Evolutionary conservation across 1,140 invertebrate genomes (phyloP).

Genomic region (Hetaerina americana): DNA sequence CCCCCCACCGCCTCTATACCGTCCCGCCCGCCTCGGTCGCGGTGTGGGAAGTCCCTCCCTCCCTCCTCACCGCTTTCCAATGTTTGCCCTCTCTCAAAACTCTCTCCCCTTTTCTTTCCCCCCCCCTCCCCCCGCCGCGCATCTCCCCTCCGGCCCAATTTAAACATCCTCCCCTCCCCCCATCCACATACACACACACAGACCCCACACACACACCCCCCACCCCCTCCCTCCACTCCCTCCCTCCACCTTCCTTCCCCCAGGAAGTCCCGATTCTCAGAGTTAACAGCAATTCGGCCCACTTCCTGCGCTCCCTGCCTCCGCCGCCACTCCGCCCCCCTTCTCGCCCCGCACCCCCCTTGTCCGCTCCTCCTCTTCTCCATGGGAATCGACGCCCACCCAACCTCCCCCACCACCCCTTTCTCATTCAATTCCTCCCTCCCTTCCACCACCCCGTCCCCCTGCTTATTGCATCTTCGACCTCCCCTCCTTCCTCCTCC

Average conservation of each 20-base stretch:
- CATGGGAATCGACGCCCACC: neutral
- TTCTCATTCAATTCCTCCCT: neutral
- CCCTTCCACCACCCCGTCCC: neutral
- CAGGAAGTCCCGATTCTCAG: conserved; percentile 1
- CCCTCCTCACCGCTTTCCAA: too few species aligned
- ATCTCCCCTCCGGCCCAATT: too few species aligned
- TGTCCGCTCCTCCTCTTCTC: neutral
- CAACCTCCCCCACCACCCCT: neutral
- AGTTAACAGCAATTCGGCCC: conserved; percentile 6
- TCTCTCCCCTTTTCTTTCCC: too few species aligned
- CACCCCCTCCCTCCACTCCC: neutral
- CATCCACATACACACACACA: too few species aligned
- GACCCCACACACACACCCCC: too few species aligned
- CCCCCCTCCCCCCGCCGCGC: too few species aligned
- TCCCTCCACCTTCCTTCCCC: neutral
- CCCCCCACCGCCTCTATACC: too few species aligned
- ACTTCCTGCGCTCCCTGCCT: neutral
- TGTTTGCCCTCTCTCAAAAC: too few species aligned
- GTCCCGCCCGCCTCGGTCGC: too few species aligned
- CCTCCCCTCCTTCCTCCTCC: too few species aligned
- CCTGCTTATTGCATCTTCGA: neutral
- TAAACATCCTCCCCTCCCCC: too few species aligned
- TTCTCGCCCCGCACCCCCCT: neutral
- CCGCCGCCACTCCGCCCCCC: neutral
- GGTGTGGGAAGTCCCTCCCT: too few species aligned